Base-by-base conservation (phyloP, 2,113 vertebrate genomes). In the Protomyctophum bolini region DNA sequence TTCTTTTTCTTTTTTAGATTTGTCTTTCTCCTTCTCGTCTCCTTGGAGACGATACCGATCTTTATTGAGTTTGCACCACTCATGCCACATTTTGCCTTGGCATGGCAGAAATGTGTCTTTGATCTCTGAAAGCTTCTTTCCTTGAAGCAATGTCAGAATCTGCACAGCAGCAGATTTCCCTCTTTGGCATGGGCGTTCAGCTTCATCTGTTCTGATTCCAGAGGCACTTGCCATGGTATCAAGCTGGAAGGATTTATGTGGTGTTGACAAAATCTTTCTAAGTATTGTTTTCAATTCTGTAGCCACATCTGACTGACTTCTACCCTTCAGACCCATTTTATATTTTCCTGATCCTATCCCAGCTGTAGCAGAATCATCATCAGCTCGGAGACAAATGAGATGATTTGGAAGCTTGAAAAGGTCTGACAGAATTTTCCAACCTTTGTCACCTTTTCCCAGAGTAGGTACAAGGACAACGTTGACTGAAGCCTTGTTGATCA, bases 51-150 rank as follows among this genome's bases (percentile, higher is more conserved):
- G 63, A 68, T 88, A 60, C 46, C 28, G 68, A 28, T 92, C 89
- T 76, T 88, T 93, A 45, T 92, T 90, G 55, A 85, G 89, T 63
- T 29, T 68, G 48, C 91, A 90, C 92, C 92, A 94, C 0, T 1
- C 0, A 58, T 86, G 54, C 90, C 90, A 93, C 57, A 92, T 60
- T 54, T 81, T 7, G 28, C 89, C 86, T 0, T 92, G 92, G 9
- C 91, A 84, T 6, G 81, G 70, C 9, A 41, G 11, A 33, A 84
- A 78, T 6, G 0, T 6, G 0, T 63, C 70, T 72, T 94, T 94
- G 48, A 93, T 86, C 50, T 84, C 48, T 41, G 6, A 79, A 50
- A 93, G 28, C 2, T 87, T 63, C 14, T 77, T 57, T 8, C 0
- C 10, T 28, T 75, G 46, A 68, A 94, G 51, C 12, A 89, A 56